phyloP scores from a whole-genome alignment of 2,888 invertebrate species.

The Fragum whitleyi region DNA sequence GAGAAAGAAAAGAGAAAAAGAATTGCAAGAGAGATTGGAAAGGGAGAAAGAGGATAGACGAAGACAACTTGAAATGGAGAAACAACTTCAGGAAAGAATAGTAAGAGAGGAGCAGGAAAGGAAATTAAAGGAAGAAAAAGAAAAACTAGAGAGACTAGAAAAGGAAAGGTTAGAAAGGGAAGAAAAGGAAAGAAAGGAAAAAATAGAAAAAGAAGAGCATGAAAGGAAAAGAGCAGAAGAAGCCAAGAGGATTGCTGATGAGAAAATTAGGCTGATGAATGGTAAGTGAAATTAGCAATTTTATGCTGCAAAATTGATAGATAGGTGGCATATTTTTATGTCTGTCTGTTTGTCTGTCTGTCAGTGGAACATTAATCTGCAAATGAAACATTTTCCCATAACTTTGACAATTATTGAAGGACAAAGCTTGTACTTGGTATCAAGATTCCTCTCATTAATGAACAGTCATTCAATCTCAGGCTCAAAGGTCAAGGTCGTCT shows the following conservation, averaged over 20 bases:
- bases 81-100: constrained; percentile 31
- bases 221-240: constrained; percentile 65
- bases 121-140: constrained; percentile 61
- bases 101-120: constrained; percentile 52
- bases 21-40: constrained; percentile 49
- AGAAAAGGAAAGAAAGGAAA: constrained; percentile 62
- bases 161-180: constrained; percentile 61
- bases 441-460: no score
- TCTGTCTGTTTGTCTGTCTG: no score
- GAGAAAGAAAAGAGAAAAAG: constrained; percentile 42
- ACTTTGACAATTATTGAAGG: no score
- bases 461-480: no score
- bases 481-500: no score
- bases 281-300: constrained; percentile 53
- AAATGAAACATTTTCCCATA: no score
- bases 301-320: no score
- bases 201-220: constrained; percentile 58
- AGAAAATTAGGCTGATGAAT: constrained; percentile 68
- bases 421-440: no score
- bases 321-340: no score
- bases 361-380: no score
- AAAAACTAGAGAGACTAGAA: constrained; percentile 60
- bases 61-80: constrained; percentile 38
- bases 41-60: constrained; percentile 54
- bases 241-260: constrained; percentile 69